These are phyloP conservation scores for Telmatochromis sp. DNA, from an alignment of 2,113 vertebrate species.

Conservation along the genomic window DNA sequence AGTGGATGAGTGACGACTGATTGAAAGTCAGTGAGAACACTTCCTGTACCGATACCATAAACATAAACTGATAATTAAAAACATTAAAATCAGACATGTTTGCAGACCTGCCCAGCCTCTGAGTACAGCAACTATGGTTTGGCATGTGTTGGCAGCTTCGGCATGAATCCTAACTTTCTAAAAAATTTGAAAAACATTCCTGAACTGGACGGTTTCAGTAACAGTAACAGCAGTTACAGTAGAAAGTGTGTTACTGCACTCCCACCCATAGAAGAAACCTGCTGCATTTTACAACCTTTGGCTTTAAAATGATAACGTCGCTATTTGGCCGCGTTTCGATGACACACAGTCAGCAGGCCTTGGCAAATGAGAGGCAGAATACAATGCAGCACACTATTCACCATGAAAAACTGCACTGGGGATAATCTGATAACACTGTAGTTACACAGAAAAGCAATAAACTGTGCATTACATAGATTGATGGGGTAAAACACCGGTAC, in stretches of 20 bases:
- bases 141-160: not conserved
- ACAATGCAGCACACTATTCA: not conserved
- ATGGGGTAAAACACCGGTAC: conserved; percentile 17
- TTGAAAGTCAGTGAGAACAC: not conserved
- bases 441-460: conserved; percentile 63
- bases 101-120: not conserved
- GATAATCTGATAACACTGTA: conserved; percentile 43
- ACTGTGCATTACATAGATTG: conserved; percentile 43
- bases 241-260: not conserved
- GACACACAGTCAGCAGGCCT: not conserved
- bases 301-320: not conserved
- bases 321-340: not conserved
- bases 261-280: not conserved
- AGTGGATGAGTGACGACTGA: not conserved
- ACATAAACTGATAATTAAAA: not conserved
- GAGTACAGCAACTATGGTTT: not conserved
- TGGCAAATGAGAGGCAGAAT: not conserved
- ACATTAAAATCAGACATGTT: not conserved
- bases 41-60: not conserved
- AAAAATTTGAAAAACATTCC: accelerated
- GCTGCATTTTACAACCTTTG: not conserved
- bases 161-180: not conserved
- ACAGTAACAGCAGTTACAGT: no score
- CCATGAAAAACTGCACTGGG: conserved; percentile 17
- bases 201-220: not conserved